Conservation (phyloP, 2,113 vertebrate species). For the Trogon surrucura region DNA sequence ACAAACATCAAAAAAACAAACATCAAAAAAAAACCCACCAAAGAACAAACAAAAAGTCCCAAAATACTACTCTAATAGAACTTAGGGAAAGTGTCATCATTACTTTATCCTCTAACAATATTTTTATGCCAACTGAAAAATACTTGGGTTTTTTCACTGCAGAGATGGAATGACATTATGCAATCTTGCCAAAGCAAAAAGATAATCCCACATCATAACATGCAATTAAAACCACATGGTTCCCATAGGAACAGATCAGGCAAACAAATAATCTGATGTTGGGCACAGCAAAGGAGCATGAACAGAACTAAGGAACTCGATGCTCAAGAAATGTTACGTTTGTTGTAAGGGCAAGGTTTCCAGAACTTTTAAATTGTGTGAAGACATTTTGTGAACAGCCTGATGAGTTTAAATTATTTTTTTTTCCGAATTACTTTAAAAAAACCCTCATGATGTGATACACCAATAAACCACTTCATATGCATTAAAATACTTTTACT, state of each 20-base stretch:
- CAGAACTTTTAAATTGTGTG: not conserved
- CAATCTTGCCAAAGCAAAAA: constrained; percentile 39
- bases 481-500: not conserved
- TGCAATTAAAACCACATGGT: constrained; percentile 49
- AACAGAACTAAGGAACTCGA: not conserved
- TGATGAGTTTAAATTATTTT: not conserved
- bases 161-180: constrained; percentile 17
- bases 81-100: not conserved
- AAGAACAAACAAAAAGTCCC: not conserved
- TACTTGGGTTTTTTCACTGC: not conserved
- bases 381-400: not conserved
- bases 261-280: constrained; percentile 31
- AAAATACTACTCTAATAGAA: not conserved
- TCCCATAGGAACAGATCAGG: constrained; percentile 36
- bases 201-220: not conserved
- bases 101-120: not conserved
- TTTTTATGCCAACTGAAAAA: constrained; percentile 33
- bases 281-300: not conserved
- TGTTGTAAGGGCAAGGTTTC: not conserved
- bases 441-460: not conserved
- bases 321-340: not conserved
- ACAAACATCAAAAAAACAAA: not conserved
- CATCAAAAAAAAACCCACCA: not conserved
- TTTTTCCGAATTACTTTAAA: not conserved
- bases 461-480: not conserved